Evolutionary conservation across 2,113 vertebrate genomes (phyloP), one percentile per base, ranked within the genome.

Genomic region (Trematocara macrostoma): DNA sequence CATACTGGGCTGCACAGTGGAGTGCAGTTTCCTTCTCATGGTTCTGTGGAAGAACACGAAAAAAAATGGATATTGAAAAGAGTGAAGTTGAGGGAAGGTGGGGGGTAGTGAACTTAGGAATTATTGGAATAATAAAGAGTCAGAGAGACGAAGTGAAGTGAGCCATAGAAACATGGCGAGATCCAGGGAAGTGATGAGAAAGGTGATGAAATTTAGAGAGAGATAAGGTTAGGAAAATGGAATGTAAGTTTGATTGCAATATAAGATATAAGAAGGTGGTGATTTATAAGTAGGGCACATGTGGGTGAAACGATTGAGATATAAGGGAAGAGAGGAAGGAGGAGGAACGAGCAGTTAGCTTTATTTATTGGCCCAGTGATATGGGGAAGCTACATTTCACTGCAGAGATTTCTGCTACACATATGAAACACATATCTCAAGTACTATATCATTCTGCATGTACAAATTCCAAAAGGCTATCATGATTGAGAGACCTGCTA

Each of bases 1-100:
- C 98, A 2, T 99, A 99, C 40, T 99, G 98, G 53, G 98, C 98
- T 1, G 98, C 98, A 82, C 98, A 99, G 90, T 99, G 98, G 9
- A 99, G 94, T 1, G 98, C 97, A 0, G 98, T 99, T 94, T 99
- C 98, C 53, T 97, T 98, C 96, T 99, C 98, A 35, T 98, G 97
- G 95, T 99, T 99, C 98, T 99, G 93, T 81, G 86, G 64, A 84
- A 51, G 85, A 84, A 87, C 1, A 67, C 4, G 18, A 23, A 26
- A 84, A 83, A 83, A 1, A 56, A 87, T 35, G 7, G n/a, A 81
- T 38, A 16, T 51, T 3, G 3, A 23, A 23, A 40, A 9, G 11
- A 42, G 49, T 45, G 15, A 67, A 18, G 16, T 15, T 31, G 47
- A n/a, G 20, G 56, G 11, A 64, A 7, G 6, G 29, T 8, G 4